Evolutionary conservation across 2,797 vertebrate genomes (phyloP).

Genomic region (Parotocinclus haroldoi): DNA sequence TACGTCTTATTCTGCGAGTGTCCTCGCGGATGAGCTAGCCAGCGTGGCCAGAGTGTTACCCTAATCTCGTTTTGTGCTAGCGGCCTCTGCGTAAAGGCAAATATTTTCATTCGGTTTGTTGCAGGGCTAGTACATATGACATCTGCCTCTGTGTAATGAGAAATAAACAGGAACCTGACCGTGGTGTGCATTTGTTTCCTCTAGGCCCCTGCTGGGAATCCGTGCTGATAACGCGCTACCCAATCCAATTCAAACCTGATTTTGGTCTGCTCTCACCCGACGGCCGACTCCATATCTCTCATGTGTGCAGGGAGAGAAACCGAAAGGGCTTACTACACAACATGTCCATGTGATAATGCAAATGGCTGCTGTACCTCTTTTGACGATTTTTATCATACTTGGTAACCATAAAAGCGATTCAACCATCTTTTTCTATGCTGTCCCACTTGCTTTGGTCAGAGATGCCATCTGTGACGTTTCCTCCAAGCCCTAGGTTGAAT

Average conservation of each 20-base stretch:
- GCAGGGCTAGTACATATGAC: too few species aligned
- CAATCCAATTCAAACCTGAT: constrained; percentile 14
- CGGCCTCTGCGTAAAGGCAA: too few species aligned
- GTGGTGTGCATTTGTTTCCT: constrained; percentile 3
- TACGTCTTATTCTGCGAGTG: too few species aligned
- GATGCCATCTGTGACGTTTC: too few species aligned
- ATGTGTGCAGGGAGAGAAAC: constrained; percentile 15
- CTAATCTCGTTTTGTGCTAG: too few species aligned
- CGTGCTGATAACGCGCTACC: background rate
- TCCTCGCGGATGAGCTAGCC: too few species aligned
- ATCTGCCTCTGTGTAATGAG: too few species aligned
- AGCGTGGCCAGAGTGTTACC: too few species aligned
- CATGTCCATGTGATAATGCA: constrained; percentile 56
- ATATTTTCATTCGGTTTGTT: too few species aligned
- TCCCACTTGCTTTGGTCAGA: background rate
- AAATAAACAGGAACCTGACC: background rate
- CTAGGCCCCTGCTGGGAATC: constrained; percentile 1
- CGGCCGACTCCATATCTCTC: constrained; percentile 20
- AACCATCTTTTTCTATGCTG: constrained; percentile 38
- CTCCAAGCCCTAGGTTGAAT: background rate
- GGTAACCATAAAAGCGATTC: constrained; percentile 51
- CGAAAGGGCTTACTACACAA: constrained; percentile 66
- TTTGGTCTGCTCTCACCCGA: constrained; percentile 12
- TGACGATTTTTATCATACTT: constrained; percentile 67
- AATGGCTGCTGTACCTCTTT: constrained; percentile 67